Evolutionary conservation across 1,140 invertebrate genomes (phyloP), one percentile per base, ranked within the genome.

Genomic region (Arion vulgaris): DNA sequence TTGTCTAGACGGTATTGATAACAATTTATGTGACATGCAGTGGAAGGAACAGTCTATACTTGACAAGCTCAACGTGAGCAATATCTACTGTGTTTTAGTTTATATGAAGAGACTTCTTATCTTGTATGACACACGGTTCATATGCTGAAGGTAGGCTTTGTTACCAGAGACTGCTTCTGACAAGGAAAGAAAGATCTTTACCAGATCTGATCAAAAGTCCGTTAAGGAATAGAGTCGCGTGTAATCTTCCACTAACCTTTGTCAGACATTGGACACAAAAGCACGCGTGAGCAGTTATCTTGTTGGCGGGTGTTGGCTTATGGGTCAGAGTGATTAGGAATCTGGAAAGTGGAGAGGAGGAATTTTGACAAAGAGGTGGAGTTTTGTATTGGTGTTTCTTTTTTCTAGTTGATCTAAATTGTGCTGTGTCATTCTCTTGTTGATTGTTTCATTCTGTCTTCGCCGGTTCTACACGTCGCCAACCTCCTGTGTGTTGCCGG

Each of bases 231-330:
- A 19, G 53, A 57, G 53, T 57, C 19, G 7, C 53, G 19, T 23
- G 26, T 57, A 57, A 57, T 57, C 19, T 57, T 9, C 53, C 19
- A 57, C 53, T 57, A 57, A 57, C 53, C 53, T 57, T 57, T 57
- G 53, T 57, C 53, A 57, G 53, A 57, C 17, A 57, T 57, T 57
- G 53, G 53, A 23, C 53, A 57, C 53, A 57, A n/a, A n/a, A 57
- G 53, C 53, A 57, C 53, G 53, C 53, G 53, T 57, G 53, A 57
- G 53, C 26, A 57, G 53, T 23, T 57, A 57, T 57, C 26, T 57
- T 19, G 19, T 57, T 57, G 53, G 53, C 53, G 53, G 53, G 53
- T 57, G 53, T 57, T 57, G 53, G 17, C 53, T 57, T 57, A 19
- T 57, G 53, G 53, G 53, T 57, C 53, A 57, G 26, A 57, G 19